Evolutionary conservation across 2,797 vertebrate genomes (phyloP).

Genomic region (Phalloptychus januarius): DNA sequence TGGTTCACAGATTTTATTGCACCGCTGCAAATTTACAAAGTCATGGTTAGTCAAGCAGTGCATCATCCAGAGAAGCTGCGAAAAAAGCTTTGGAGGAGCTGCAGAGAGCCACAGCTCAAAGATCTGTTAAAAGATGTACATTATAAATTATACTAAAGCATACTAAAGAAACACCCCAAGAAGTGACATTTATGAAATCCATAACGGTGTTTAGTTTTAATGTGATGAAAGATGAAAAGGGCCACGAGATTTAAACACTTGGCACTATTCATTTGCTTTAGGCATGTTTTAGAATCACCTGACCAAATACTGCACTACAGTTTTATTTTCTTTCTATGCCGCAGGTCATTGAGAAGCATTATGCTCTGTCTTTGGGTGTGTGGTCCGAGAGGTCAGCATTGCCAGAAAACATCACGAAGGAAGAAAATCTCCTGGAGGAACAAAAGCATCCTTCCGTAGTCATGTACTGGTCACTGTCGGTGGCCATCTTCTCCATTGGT

Average conservation of each 20-base stretch:
- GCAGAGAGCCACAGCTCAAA: neutral
- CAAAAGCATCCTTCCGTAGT: constrained; percentile 65
- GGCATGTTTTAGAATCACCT: neutral
- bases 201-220: neutral
- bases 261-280: neutral
- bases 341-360: constrained; percentile 89
- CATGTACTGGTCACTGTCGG: constrained; percentile 94
- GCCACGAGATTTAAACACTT: neutral
- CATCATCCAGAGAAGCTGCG: neutral
- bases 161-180: neutral
- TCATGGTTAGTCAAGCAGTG: neutral
- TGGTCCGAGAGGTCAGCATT: constrained; percentile 34
- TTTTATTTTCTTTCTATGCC: neutral
- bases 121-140: neutral
- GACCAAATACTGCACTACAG: neutral
- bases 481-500: constrained; percentile 90
- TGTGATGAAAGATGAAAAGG: neutral
- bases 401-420: constrained; percentile 49
- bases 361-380: constrained; percentile 80
- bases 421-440: neutral
- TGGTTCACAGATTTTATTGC: neutral
- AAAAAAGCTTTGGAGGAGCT: neutral
- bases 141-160: neutral
- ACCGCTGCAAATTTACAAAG: neutral
- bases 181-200: neutral